phyloP scores from a whole-genome alignment of 2,113 vertebrate species.

The Pygoscelis adeliae region DNA sequence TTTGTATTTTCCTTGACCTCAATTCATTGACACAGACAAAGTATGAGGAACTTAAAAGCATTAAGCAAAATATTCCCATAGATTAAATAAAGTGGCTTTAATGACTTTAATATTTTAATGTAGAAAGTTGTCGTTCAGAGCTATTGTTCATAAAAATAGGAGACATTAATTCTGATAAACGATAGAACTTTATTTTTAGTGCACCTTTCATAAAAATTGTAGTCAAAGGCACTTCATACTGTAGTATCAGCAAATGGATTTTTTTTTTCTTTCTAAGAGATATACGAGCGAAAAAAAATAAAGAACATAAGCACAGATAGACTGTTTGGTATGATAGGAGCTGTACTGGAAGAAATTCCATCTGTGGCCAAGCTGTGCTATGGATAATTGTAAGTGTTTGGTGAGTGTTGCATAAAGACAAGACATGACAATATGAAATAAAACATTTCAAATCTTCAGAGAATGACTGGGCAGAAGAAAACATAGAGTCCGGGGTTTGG shows the following conservation, averaged over 20 bases:
- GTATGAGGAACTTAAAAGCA: neutral
- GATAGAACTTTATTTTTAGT: neutral
- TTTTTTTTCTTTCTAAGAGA: neutral
- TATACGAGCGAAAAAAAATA: neutral
- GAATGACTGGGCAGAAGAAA: neutral
- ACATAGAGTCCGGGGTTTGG: too few relatives aligned
- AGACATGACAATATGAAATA: neutral
- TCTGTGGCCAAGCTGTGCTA: neutral
- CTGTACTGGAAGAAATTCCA: neutral
- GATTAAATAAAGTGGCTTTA: neutral
- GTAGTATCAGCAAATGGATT: neutral
- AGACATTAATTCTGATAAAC: neutral
- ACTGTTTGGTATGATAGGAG: neutral
- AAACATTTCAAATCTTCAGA: neutral
- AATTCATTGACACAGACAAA: neutral
- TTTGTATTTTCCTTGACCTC: conserved; percentile 8
- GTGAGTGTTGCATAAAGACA: neutral
- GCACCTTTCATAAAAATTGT: neutral
- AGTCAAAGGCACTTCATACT: neutral
- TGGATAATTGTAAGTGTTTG: neutral
- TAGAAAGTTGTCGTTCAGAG: neutral
- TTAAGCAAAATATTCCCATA: neutral
- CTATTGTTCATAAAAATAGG: neutral
- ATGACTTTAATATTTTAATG: neutral
- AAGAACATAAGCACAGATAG: neutral